Conservation (phyloP, 1,140 invertebrate genomes). For the Araneus ventricosus region DNA sequence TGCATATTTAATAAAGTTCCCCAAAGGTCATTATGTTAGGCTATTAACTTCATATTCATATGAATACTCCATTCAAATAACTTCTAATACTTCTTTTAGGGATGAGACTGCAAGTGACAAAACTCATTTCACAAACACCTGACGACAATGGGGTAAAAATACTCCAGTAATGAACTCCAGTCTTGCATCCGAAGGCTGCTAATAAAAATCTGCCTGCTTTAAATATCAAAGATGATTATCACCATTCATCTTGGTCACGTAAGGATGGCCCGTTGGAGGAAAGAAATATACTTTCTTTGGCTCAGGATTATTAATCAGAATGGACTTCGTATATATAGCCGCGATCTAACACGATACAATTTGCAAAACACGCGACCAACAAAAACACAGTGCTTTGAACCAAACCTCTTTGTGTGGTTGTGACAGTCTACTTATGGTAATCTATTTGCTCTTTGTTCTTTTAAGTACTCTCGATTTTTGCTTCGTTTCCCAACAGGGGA, state of each 20-base stretch:
- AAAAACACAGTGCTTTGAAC: constrained; percentile 27
- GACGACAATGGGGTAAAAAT: background rate
- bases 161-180: background rate
- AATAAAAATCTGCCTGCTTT: constrained; percentile 9
- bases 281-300: constrained; percentile 2
- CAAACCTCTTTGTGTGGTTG: background rate
- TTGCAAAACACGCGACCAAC: constrained; percentile 22
- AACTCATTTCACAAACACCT: background rate
- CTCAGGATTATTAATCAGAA: constrained; percentile 23
- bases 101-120: background rate
- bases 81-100: background rate
- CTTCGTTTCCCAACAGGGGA: background rate
- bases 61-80: too few relatives aligned
- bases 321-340: background rate
- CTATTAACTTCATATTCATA: too few relatives aligned
- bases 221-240: background rate
- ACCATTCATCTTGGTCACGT: background rate
- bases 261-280: background rate
- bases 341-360: background rate
- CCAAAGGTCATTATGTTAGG: background rate
- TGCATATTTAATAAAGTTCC: background rate
- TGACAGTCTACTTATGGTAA: constrained; percentile 4
- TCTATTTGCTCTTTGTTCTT: constrained; percentile 35
- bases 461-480: background rate
- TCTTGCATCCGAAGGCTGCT: background rate